Evolutionary conservation across 1,140 invertebrate species (phyloP).

Genomic region (Cotesia glomerata): DNA sequence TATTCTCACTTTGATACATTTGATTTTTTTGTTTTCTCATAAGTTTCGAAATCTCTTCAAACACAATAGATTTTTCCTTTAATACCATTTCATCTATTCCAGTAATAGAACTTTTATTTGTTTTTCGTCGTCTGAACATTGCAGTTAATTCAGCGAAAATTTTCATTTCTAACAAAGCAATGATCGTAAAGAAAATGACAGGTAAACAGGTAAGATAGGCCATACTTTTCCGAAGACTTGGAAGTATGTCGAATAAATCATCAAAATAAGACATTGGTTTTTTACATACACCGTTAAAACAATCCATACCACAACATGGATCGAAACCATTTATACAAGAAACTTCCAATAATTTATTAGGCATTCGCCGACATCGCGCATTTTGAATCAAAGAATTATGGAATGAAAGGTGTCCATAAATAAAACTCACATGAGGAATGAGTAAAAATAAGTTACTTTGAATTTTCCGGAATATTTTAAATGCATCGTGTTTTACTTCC

Average conservation of each 20-base stretch:
- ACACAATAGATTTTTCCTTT: slow-evolving; percentile 50
- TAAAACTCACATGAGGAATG: slow-evolving; percentile 55
- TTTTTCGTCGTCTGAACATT: slow-evolving; percentile 39
- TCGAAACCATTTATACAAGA: slow-evolving; percentile 33
- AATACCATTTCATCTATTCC: slow-evolving; percentile 55
- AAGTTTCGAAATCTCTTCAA: slow-evolving; percentile 46
- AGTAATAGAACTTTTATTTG: slow-evolving; percentile 1
- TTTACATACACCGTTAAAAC: slow-evolving; percentile 18
- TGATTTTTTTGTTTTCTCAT: neutral
- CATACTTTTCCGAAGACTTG: slow-evolving; percentile 48
- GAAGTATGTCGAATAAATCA: slow-evolving; percentile 34
- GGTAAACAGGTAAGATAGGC: slow-evolving; percentile 45
- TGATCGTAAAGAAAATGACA: slow-evolving; percentile 50
- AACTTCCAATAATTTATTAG: slow-evolving; percentile 40
- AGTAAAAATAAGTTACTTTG: slow-evolving; percentile 53
- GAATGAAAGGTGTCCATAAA: slow-evolving; percentile 53
- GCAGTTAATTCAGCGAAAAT: slow-evolving; percentile 39
- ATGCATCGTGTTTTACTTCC: slow-evolving; percentile 22
- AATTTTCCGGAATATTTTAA: slow-evolving; percentile 40
- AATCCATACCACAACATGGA: slow-evolving; percentile 43
- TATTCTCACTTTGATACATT: slow-evolving; percentile 34
- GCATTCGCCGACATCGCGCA: slow-evolving; percentile 51
- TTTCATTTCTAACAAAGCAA: slow-evolving; percentile 51
- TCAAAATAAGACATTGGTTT: slow-evolving; percentile 20
- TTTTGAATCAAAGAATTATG: slow-evolving; percentile 46